Conservation (phyloP, 37 sponge, comb jelly and placozoan species). For the Oopsacas minuta region DNA sequence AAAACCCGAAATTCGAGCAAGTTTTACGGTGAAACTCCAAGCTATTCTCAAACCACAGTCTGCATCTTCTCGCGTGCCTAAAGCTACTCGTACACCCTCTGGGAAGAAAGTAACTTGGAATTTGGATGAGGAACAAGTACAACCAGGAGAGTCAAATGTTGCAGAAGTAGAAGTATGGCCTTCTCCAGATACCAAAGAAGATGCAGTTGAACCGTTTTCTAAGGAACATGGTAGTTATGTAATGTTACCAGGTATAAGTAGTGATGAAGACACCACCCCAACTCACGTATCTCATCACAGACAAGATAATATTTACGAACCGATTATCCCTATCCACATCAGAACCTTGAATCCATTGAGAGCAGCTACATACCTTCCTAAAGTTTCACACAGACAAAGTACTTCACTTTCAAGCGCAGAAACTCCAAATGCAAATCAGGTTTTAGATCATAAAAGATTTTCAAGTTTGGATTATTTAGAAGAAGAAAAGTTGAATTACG, state of each 20-base stretch:
- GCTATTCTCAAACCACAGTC: background rate
- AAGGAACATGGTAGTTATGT: background rate
- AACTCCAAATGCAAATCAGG: background rate
- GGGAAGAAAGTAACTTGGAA: conserved; percentile 16
- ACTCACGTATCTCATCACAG: background rate
- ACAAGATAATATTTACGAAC: background rate
- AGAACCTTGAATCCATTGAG: background rate
- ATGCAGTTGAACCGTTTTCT: background rate
- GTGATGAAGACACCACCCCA: background rate
- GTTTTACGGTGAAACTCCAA: background rate
- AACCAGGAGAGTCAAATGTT: background rate
- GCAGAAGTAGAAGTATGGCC: background rate
- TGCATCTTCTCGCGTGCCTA: background rate
- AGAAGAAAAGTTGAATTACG: background rate
- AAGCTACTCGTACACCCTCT: background rate
- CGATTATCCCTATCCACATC: background rate
- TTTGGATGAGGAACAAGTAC: background rate
- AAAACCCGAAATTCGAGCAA: background rate
- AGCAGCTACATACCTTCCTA: background rate
- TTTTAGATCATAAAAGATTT: background rate
- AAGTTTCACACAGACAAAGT: background rate
- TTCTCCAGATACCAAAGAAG: background rate
- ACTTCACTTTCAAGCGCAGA: background rate
- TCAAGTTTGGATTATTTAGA: background rate
- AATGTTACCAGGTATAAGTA: background rate